These are phyloP conservation scores for Catalaphyllia jardinei DNA, from an alignment of 64 coral and sea anemone species.

Conservation along the genomic window DNA sequence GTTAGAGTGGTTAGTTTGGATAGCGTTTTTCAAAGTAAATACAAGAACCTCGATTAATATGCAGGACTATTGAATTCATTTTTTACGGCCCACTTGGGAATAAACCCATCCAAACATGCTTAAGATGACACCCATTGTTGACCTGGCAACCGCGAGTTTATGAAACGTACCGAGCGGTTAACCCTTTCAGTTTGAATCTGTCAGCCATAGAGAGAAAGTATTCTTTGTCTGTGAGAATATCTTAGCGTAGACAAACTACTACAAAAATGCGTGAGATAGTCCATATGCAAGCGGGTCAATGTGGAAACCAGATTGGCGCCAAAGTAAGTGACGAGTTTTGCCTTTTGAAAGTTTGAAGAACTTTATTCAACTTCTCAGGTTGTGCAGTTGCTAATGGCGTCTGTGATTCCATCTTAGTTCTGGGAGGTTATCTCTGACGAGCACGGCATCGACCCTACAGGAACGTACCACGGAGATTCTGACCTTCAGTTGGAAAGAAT, in stretches of 20 bases:
- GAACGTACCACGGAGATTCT: conserved; percentile 83
- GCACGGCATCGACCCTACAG: conserved; percentile 83
- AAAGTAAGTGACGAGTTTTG: conserved; percentile 47
- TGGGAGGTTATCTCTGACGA: conserved; percentile 81
- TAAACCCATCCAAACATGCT: conserved; percentile 14
- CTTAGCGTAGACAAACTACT: background rate
- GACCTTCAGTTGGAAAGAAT: conserved; percentile 87
- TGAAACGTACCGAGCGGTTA: background rate
- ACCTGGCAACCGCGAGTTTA: conserved; percentile 12
- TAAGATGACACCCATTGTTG: conserved; percentile 16
- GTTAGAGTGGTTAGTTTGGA: conserved; percentile 9
- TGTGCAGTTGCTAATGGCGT: background rate
- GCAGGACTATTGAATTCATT: conserved; percentile 4
- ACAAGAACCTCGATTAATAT: background rate
- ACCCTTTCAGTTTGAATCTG: conserved; percentile 4
- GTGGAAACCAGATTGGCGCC: conserved; percentile 82
- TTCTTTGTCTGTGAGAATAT: background rate
- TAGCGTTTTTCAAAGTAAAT: background rate
- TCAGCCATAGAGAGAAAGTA: background rate
- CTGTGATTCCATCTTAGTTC: conserved; percentile 41
- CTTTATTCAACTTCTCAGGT: background rate
- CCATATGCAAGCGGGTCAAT: conserved; percentile 80
- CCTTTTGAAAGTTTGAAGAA: background rate
- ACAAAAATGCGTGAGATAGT: conserved; percentile 80
- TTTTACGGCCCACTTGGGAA: conserved; percentile 7